Conservation (phyloP, 2,888 invertebrate species). For the Marasmarcha lunaedactyla region DNA sequence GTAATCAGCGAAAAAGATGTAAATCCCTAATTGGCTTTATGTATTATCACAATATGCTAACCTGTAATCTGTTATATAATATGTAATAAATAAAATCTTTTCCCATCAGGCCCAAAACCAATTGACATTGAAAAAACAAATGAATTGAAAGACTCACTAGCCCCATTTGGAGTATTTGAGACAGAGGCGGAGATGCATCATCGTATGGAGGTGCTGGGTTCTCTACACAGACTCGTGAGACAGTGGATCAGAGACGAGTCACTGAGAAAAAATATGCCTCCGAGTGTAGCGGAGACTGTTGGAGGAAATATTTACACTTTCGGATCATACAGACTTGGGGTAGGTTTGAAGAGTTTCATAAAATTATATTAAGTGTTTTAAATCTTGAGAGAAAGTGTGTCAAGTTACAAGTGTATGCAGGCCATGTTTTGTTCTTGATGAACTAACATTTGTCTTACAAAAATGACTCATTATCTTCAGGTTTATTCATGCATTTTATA, state of each 20-base stretch:
- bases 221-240: conserved; percentile 90
- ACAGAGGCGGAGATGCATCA: conserved; percentile 91
- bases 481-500: too few relatives aligned
- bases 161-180: conserved; percentile 91
- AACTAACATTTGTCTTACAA: too few relatives aligned
- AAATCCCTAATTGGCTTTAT: too few relatives aligned
- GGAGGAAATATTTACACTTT: conserved; percentile 99
- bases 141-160: conserved; percentile 82
- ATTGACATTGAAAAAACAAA: conserved; percentile 80
- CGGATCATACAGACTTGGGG: conserved; percentile 95
- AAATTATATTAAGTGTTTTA: too few relatives aligned
- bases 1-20: too few relatives aligned
- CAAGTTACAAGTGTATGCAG: too few relatives aligned
- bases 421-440: too few relatives aligned
- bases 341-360: conserved; percentile 46
- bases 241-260: conserved; percentile 95
- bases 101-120: conserved; percentile 75
- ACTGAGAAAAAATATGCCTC: conserved; percentile 90
- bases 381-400: too few relatives aligned
- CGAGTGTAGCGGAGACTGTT: conserved; percentile 87
- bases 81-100: too few relatives aligned
- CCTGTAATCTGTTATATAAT: too few relatives aligned
- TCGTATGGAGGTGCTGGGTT: conserved; percentile 85
- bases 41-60: too few relatives aligned
- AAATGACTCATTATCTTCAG: too few relatives aligned